Conservation (phyloP, 2,888 invertebrate species). For the Malthinus seriepunctatus region DNA sequence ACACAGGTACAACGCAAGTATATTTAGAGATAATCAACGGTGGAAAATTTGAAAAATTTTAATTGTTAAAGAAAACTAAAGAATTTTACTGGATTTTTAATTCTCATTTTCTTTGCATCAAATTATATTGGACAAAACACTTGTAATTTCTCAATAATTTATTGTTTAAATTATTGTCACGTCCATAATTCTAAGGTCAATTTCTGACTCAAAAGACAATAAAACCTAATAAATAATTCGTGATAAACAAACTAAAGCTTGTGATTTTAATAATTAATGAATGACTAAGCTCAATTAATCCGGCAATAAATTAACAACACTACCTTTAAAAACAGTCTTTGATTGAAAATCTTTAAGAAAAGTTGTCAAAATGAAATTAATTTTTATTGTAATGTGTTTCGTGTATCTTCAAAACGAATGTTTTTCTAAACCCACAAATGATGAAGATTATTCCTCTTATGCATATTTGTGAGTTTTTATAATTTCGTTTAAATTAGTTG, state of each 20-base stretch:
- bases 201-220: not conserved
- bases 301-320: not conserved
- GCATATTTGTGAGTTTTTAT: conserved; percentile 14
- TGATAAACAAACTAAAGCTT: not conserved
- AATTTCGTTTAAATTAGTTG: not conserved
- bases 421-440: not conserved
- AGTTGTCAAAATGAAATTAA: not conserved
- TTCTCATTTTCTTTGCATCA: no score
- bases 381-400: not conserved
- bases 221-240: not conserved
- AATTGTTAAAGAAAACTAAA: no score
- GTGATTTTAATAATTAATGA: not conserved
- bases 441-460: conserved; percentile 13
- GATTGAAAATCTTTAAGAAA: no score
- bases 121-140: no score
- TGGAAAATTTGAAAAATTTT: no score
- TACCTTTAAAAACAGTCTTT: not conserved
- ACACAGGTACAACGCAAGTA: no score
- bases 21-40: no score
- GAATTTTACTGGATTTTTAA: no score
- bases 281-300: not conserved
- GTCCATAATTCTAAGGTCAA: not conserved
- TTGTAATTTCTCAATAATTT: no score
- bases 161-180: no score
- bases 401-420: not conserved